phyloP scores from a whole-genome alignment of 2,113 vertebrate genomes.

The Leptosomus discolor region DNA sequence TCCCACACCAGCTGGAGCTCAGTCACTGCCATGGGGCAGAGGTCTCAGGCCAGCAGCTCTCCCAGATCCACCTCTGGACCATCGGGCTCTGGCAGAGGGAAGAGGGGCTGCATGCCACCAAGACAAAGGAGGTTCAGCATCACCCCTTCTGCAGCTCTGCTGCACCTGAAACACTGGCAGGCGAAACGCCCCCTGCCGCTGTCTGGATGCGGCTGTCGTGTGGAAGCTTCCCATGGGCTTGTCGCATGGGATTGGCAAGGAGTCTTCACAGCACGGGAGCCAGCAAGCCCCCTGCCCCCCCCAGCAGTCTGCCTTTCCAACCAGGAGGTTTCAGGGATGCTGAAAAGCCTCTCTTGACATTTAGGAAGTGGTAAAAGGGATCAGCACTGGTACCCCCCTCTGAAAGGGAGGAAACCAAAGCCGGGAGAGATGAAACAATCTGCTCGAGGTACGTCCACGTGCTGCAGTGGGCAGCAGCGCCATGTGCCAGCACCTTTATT shows the following conservation, averaged over 20 bases:
- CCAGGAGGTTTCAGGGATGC: not conserved
- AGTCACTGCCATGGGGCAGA: rapidly evolving
- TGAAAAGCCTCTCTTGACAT: not conserved
- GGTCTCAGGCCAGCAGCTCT: not conserved
- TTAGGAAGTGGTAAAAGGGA: not conserved
- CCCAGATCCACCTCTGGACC: not conserved
- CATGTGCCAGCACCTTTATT: not conserved
- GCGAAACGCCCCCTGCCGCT: not conserved
- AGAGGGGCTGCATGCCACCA: not conserved
- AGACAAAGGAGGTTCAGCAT: not conserved
- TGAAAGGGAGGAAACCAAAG: not conserved
- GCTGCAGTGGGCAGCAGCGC: not conserved
- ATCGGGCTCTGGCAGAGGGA: not conserved
- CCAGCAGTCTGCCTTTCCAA: not conserved
- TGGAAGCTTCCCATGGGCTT: not conserved
- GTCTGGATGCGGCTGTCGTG: not conserved
- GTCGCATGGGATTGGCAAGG: not conserved
- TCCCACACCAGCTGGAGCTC: not conserved
- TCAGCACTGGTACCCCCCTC: not conserved
- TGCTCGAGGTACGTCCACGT: rapidly evolving
- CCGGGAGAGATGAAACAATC: not conserved
- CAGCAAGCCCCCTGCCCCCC: not conserved
- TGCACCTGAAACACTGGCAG: not conserved
- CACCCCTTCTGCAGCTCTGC: not conserved
- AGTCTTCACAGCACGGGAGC: not conserved